phyloP scores from a whole-genome alignment of 2,797 vertebrate genomes.

The Pempheris klunzingeri region DNA sequence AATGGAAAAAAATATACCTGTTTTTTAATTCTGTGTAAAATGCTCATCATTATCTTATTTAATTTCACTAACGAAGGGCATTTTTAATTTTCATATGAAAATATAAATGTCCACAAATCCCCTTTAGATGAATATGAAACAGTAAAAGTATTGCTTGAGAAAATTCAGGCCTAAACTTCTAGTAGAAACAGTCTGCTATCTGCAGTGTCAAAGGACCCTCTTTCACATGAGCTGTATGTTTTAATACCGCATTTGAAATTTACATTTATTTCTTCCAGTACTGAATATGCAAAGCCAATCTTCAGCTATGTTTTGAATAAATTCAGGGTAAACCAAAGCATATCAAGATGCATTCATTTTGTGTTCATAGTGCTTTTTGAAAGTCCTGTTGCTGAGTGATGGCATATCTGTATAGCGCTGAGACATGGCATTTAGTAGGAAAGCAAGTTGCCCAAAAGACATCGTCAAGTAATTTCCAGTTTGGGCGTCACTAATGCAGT shows the following conservation, averaged over 20 bases:
- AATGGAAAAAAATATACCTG: background rate
- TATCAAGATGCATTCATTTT: constrained; percentile 49
- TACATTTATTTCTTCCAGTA: constrained; percentile 17
- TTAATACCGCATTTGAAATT: constrained; percentile 8
- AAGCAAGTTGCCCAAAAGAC: constrained; percentile 83
- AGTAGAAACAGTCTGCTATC: background rate
- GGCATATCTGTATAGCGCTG: constrained; percentile 66
- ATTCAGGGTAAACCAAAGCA: constrained; percentile 37
- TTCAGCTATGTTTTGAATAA: constrained; percentile 30
- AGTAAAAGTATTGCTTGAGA: background rate
- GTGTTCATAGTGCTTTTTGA: constrained; percentile 43
- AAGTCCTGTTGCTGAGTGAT: constrained; percentile 63
- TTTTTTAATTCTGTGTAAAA: background rate
- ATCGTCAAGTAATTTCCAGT: constrained; percentile 85
- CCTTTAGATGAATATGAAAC: background rate
- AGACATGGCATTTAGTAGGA: constrained; percentile 83
- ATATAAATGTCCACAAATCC: background rate
- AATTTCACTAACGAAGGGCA: background rate
- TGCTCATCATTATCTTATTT: background rate
- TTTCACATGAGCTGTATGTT: background rate
- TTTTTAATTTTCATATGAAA: background rate
- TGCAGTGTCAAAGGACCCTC: background rate
- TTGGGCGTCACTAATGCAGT: constrained; percentile 87
- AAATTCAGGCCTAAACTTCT: too few species aligned
- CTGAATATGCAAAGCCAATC: constrained; percentile 18